Base-by-base conservation (phyloP, 2,113 vertebrate genomes). In the Ailuropoda melanoleuca region DNA sequence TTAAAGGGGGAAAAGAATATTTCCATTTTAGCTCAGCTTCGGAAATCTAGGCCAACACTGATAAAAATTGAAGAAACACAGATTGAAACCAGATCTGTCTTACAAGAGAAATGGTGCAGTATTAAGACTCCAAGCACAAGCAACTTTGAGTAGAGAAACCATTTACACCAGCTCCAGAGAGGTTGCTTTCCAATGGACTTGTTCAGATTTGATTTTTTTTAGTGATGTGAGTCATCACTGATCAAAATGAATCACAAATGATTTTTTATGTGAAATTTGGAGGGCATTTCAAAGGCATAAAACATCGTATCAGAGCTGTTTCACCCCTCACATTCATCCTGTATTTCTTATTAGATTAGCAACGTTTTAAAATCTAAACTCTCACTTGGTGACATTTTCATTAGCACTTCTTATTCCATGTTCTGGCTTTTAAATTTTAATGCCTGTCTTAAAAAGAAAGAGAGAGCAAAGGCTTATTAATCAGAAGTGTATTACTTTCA, bases 31-130 rank as follows among this genome's bases (percentile, higher is more conserved):
- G 60, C 97, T 98, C 95, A 85, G 46, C 93, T 92, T 97, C 24
- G 55, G 96, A 94, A 98, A 98, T 98, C 93, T 98, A 97, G 98
- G 97, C 93, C 96, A 98, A 94, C n/a, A 55, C 94, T 0, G 70
- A 96, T 98, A 95, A 97, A 97, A 98, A 95, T 8, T 80, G 77
- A 95, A 97, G 97, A 97, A 96, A 92, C 80, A 62, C 94, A 98
- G 93, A 77, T 78, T 97, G 98, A 98, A 91, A 34, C 50, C 97
- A 88, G 92, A 81, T 98, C 84, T 81, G 88, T 96, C 97, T 94
- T 48, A 31, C 81, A 78, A 92, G 53, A 81, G 97, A 91, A 93
- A 0, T 8, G 53, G 14, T 9, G 5, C 23, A 70, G 75, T 50
- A n/a, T 97, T 81, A 46, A 89, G n/a, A 14, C 31, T 55, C 34